Percentiles rank a stretch among this genome's conserved stretches.
phyloP scores from a whole-genome alignment of 2,888 invertebrate species.

The Marronus borbonicus region DNA sequence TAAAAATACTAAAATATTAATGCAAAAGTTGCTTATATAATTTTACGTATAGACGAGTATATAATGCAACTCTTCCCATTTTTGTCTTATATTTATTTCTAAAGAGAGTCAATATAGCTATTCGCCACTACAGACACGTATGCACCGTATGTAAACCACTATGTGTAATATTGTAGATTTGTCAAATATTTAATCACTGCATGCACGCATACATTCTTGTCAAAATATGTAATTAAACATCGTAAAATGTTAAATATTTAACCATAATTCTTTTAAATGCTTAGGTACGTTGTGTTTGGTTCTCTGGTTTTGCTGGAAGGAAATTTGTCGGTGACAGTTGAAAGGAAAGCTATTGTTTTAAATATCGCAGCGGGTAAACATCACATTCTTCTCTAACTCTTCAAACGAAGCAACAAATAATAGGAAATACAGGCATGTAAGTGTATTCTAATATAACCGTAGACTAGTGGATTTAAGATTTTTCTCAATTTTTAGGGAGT shows the following conservation, averaged over 20 bases:
- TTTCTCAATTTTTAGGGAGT: too few species aligned
- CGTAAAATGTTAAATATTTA: slow-evolving; percentile 45
- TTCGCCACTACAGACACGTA: neutral
- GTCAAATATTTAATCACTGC: slow-evolving; percentile 38
- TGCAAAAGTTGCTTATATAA: too few species aligned
- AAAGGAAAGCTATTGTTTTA: slow-evolving; percentile 20
- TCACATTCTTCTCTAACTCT: slow-evolving; percentile 9
- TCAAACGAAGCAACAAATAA: too few species aligned
- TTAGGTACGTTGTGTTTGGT: slow-evolving; percentile 11
- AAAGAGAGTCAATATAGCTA: neutral
- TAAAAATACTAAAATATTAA: too few species aligned
- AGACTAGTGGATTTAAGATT: too few species aligned
- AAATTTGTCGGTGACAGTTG: slow-evolving; percentile 22
- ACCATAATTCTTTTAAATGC: slow-evolving; percentile 12
- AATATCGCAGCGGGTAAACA: neutral
- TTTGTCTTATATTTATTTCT: neutral
- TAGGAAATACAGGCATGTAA: too few species aligned
- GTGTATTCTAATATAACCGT: too few species aligned
- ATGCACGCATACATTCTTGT: neutral
- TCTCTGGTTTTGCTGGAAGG: neutral
- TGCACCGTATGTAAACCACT: neutral
- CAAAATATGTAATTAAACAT: slow-evolving; percentile 19
- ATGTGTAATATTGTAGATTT: slow-evolving; percentile 17
- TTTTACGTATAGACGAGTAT: too few species aligned
- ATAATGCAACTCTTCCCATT: too few species aligned